Evolutionary conservation across 2,113 vertebrate species (phyloP).

Genomic region (Phalacrocorax pelagicus): DNA sequence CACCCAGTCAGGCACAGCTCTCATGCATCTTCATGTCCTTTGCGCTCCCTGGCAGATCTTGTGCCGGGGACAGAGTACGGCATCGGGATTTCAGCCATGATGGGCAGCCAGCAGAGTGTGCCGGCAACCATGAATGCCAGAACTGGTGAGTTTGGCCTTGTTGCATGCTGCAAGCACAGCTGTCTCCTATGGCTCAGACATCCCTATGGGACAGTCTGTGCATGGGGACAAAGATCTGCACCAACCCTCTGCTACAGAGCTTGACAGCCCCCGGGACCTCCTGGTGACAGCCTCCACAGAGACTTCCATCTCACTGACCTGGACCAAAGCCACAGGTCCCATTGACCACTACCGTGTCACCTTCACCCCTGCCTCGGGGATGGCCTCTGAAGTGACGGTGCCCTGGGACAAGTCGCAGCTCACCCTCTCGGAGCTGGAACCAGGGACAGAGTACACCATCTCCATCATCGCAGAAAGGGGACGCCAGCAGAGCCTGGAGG

Average conservation of each 20-base stretch:
- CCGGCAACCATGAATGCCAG: constrained; percentile 96
- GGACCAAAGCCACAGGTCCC: constrained; percentile 88
- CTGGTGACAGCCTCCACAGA: constrained; percentile 91
- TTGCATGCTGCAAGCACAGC: neutral
- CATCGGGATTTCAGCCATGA: constrained; percentile 90
- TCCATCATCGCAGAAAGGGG: constrained; percentile 90
- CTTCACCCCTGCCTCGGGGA: constrained; percentile 87
- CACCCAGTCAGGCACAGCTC: neutral
- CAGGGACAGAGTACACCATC: constrained; percentile 93
- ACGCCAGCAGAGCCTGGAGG: constrained; percentile 89
- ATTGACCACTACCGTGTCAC: constrained; percentile 94
- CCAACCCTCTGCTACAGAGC: constrained; percentile 70
- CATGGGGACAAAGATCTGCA: neutral
- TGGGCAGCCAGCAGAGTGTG: constrained; percentile 89
- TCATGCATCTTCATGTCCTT: neutral
- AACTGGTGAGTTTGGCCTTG: constrained; percentile 82
- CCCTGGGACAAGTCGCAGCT: constrained; percentile 80
- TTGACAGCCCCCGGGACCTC: constrained; percentile 90
- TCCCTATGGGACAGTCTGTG: neutral
- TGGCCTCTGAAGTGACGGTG: constrained; percentile 86
- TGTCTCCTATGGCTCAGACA: neutral
- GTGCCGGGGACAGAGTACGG: constrained; percentile 96
- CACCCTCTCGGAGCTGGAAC: constrained; percentile 88
- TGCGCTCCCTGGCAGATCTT: constrained; percentile 76
- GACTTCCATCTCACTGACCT: constrained; percentile 89